Evolutionary conservation across 2,888 invertebrate species (phyloP).

Genomic region (Tillus elongatus): DNA sequence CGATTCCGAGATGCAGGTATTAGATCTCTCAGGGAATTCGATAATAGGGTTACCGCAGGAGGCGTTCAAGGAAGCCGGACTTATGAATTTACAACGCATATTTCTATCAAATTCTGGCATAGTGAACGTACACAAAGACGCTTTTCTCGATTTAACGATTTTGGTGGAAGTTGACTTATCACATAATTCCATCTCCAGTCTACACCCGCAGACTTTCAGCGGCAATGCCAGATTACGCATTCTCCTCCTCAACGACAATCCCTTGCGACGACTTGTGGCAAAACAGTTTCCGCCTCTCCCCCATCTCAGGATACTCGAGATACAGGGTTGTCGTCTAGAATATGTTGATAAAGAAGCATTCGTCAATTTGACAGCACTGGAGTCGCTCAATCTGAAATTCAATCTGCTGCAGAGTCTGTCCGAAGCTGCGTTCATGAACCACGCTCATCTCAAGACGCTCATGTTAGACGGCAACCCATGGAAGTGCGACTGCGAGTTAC

Average conservation of each 20-base stretch:
- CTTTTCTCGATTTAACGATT: conserved; percentile 79
- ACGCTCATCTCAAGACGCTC: conserved; percentile 70
- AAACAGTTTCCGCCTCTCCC: conserved; percentile 76
- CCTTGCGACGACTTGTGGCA: conserved; percentile 59
- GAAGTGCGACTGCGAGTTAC: conserved; percentile 80
- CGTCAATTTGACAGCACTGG: conserved; percentile 61
- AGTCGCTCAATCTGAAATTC: conserved; percentile 69
- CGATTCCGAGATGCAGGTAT: conserved; percentile 71
- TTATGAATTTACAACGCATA: conserved; percentile 76
- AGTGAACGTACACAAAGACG: conserved; percentile 67
- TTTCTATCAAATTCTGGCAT: conserved; percentile 69
- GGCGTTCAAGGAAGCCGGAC: conserved; percentile 67
- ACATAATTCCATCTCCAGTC: conserved; percentile 64
- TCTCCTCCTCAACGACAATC: conserved; percentile 74
- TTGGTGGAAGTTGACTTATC: conserved; percentile 80
- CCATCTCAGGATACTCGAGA: conserved; percentile 69
- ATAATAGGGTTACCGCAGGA: conserved; percentile 66
- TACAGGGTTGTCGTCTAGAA: conserved; percentile 70
- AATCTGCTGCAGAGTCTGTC: conserved; percentile 67
- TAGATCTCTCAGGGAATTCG: conserved; percentile 74
- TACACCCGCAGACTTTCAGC: conserved; percentile 72
- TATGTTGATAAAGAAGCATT: conserved; percentile 70
- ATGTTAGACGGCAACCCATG: conserved; percentile 79
- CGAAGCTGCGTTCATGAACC: conserved; percentile 57
- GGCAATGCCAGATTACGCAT: conserved; percentile 75